Conservation (phyloP, 1,140 invertebrate genomes). For the Harlomillsia oculata region DNA sequence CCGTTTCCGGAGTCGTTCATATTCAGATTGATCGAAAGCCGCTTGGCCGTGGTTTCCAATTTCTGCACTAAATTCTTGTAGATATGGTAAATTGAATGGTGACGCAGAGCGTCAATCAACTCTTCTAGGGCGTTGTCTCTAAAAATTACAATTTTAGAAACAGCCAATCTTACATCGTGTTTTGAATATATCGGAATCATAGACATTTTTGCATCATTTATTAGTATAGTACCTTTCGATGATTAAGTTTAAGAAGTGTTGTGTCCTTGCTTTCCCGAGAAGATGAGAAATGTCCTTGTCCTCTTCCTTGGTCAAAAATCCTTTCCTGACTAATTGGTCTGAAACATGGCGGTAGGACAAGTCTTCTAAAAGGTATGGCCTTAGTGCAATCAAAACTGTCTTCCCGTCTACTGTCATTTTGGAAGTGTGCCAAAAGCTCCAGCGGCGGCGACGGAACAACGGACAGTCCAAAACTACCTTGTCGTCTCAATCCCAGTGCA, state of each 20-base stretch:
- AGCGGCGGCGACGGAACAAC: too few relatives aligned
- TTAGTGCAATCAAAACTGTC: neutral
- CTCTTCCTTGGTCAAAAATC: constrained; percentile 12
- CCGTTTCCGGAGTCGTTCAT: neutral
- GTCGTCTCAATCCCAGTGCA: too few relatives aligned
- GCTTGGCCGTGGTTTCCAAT: constrained; percentile 6
- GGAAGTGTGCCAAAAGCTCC: too few relatives aligned
- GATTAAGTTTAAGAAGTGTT: constrained; percentile 10
- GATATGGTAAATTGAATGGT: neutral
- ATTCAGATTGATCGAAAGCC: neutral
- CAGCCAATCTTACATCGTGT: neutral
- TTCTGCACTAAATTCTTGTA: constrained; percentile 24
- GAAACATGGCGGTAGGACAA: constrained; percentile 10
- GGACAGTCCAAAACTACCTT: too few relatives aligned
- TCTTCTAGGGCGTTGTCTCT: constrained; percentile 12
- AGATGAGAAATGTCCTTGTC: constrained; percentile 12
- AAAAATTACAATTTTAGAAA: neutral
- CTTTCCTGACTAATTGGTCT: constrained; percentile 14
- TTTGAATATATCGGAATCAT: neutral
- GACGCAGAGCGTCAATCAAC: constrained; percentile 12
- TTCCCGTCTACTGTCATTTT: too few relatives aligned
- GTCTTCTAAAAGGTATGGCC: constrained; percentile 19
- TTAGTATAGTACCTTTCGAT: neutral
- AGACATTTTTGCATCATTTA: neutral
- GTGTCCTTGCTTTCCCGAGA: constrained; percentile 10